Percentiles rank a stretch among this genome's conserved stretches.
Conservation (phyloP, 2,888 invertebrate species). For the Cynaeus angustus region DNA sequence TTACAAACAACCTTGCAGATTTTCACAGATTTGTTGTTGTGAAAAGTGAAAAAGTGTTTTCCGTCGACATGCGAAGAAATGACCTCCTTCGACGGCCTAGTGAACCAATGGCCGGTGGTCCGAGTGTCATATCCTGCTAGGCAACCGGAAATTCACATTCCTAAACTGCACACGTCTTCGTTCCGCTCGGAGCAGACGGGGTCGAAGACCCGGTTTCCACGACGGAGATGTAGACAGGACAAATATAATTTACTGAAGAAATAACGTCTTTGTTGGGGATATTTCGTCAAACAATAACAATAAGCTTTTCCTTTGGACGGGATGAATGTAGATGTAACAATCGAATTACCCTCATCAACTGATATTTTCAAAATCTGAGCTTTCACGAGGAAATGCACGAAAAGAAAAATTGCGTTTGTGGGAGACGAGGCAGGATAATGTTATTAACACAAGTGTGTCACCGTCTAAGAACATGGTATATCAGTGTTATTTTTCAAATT, state of each 20-base stretch:
- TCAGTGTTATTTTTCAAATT: too few relatives aligned
- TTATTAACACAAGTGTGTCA: too few relatives aligned
- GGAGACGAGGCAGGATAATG: too few relatives aligned
- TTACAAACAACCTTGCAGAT: background rate
- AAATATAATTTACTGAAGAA: background rate
- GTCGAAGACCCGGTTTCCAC: slow-evolving; percentile 18
- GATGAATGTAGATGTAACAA: too few relatives aligned
- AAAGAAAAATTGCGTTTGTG: too few relatives aligned
- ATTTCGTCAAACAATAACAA: background rate
- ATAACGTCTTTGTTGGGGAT: background rate
- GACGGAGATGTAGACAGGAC: background rate
- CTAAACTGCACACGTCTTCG: slow-evolving; percentile 35
- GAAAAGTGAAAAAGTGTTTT: background rate
- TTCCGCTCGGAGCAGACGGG: slow-evolving; percentile 17
- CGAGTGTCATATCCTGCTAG: slow-evolving; percentile 41
- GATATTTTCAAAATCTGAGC: too few relatives aligned
- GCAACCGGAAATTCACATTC: slow-evolving; percentile 41
- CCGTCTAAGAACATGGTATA: too few relatives aligned
- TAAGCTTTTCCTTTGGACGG: background rate
- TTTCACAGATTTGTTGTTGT: slow-evolving; percentile 3
- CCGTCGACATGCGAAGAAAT: slow-evolving; percentile 26
- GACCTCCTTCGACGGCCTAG: slow-evolving; percentile 54
- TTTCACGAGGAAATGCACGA: too few relatives aligned
- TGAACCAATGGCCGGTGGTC: slow-evolving; percentile 46
- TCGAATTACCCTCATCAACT: too few relatives aligned